A percentile compares a stretch with the other conserved stretches of the same genome.
These are phyloP conservation scores for Globicephala melas DNA, from an alignment of 2,113 vertebrate genomes.

Conservation along the genomic window DNA sequence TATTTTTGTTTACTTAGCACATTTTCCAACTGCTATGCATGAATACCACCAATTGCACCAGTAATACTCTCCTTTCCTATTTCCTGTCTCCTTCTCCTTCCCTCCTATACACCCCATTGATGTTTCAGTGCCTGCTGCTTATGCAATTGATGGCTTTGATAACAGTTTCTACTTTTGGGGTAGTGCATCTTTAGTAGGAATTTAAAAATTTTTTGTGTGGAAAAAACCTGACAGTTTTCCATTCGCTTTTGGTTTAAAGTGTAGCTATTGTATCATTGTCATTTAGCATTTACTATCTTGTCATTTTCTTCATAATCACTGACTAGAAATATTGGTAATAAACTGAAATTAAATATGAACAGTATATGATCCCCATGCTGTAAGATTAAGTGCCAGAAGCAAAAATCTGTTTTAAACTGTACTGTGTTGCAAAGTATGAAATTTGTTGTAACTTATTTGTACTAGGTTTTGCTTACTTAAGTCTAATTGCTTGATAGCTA, in stretches of 20 bases:
- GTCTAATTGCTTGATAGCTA: constrained; percentile 75
- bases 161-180: constrained; percentile 64
- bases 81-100: background rate
- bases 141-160: constrained; percentile 72
- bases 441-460: constrained; percentile 61
- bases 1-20: constrained; percentile 73
- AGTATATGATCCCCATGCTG: background rate
- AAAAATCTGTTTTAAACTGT: constrained; percentile 66
- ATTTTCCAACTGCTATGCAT: constrained; percentile 78
- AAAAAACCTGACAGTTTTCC: constrained; percentile 65
- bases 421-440: constrained; percentile 86
- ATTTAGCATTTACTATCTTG: constrained; percentile 69
- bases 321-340: constrained; percentile 69
- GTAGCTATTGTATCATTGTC: constrained; percentile 71
- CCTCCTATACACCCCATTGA: background rate
- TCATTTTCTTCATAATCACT: constrained; percentile 67
- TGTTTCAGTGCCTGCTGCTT: constrained; percentile 78
- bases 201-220: constrained; percentile 55
- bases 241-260: constrained; percentile 75
- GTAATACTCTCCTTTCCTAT: constrained; percentile 17
- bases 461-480: constrained; percentile 60
- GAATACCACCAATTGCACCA: constrained; percentile 62
- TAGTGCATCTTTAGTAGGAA: constrained; percentile 70
- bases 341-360: constrained; percentile 68
- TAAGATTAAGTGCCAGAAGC: constrained; percentile 47